Base-by-base conservation (phyloP, 2,797 vertebrate genomes). In the Amblyraja radiata region DNA sequence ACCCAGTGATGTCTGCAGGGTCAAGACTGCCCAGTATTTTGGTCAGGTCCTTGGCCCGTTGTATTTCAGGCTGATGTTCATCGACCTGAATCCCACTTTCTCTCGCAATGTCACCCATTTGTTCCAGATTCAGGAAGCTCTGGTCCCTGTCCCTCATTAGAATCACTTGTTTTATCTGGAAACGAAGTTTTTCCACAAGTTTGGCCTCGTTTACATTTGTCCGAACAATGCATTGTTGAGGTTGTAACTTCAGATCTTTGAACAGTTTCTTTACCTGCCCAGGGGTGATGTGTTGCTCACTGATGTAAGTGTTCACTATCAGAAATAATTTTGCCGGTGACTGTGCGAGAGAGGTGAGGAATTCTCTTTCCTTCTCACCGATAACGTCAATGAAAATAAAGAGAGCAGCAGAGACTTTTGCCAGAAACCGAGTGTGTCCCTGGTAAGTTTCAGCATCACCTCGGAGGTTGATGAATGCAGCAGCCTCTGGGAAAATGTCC, bases 311-410 rank as follows among this genome's bases (percentile, higher is more conserved):
- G 93, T 96, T 95, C 0, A 94, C 94, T 0, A 97, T 95, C n/a
- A 97, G 94, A 93, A 94, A 95, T 1, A 96, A 93, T 61, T 96
- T 46, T 61, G 94, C 54, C 9, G 86, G 94, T 32, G 94, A 28
- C 93, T 95, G 96, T 39, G 86, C 0, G 18, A 90, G 95, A 97
- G 76, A 93, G 96, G 92, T 93, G 94, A 63, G 86, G 93, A 95
- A 94, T 36, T 71, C 18, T 71, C 2, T 71, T 1, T 97, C 96
- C 90, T 94, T 95, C 74, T 96, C 95, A 5, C 94, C 95, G 71
- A 97, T 96, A 88, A 95, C 95, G 76, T 96, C 97, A 46, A 96
- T 97, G 95, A 98, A 95, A 28, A 98, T 97, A 95, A 98, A 97
- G 79, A 97, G 95, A 3, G 97, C 97, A 0, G 95, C 95, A 18